Evolutionary conservation across 2,888 invertebrate genomes (phyloP).

Genomic region (Dione vanillae): DNA sequence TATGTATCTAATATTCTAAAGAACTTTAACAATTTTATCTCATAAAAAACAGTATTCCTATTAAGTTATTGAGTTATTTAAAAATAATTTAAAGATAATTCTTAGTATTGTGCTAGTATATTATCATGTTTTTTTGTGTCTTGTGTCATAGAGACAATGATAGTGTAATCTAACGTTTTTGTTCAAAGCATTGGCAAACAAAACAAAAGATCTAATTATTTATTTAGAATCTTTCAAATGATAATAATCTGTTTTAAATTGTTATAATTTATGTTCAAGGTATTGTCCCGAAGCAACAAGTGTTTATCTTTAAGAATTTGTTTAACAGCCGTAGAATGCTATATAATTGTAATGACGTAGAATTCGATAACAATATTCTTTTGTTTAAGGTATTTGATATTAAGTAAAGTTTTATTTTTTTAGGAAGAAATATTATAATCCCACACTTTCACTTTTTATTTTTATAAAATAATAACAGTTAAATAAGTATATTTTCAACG

Average conservation of each 20-base stretch:
- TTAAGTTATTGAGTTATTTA: no score
- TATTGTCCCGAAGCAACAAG: slow-evolving; percentile 30
- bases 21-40: no score
- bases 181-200: not conserved
- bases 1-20: no score
- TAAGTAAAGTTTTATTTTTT: not conserved
- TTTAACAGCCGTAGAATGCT: slow-evolving; percentile 20
- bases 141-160: no score
- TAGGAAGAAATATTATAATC: no score
- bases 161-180: not conserved
- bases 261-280: slow-evolving; percentile 12
- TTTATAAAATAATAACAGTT: not conserved
- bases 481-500: not conserved
- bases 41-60: no score
- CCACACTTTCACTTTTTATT: no score
- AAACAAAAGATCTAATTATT: not conserved
- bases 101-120: no score
- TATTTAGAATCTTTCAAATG: not conserved
- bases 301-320: slow-evolving; percentile 10
- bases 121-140: no score
- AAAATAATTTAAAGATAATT: no score
- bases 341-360: slow-evolving; percentile 16
- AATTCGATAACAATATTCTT: not conserved
- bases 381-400: not conserved
- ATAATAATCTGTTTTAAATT: not conserved